Evolutionary conservation across 2,888 invertebrate genomes (phyloP).

Genomic region (Caenorhabditis zanzibari): DNA sequence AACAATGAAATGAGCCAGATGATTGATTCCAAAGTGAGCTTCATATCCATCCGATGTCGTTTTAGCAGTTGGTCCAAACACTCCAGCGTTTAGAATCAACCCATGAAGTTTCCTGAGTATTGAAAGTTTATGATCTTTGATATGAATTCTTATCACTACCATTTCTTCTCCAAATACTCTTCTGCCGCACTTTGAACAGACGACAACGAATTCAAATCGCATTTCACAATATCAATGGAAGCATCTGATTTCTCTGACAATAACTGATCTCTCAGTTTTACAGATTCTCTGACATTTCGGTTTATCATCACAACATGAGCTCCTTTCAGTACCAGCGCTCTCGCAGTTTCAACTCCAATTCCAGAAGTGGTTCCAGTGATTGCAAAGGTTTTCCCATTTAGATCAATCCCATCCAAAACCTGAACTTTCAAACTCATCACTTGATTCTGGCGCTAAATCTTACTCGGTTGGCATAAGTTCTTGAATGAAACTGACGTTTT

Average conservation of each 20-base stretch:
- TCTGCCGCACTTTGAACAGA: constrained; percentile 84
- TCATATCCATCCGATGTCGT: constrained; percentile 85
- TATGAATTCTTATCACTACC: constrained; percentile 83
- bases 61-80: constrained; percentile 84
- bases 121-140: no score
- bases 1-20: constrained; percentile 87
- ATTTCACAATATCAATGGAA: constrained; percentile 83
- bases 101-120: constrained; percentile 84
- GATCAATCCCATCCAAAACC: constrained; percentile 70
- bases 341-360: constrained; percentile 77
- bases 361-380: constrained; percentile 77
- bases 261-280: constrained; percentile 20
- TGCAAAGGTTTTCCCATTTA: constrained; percentile 73
- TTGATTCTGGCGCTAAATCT: constrained; percentile 6
- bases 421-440: constrained; percentile 27
- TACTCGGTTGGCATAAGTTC: constrained; percentile 40
- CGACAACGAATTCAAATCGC: constrained; percentile 84
- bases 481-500: constrained; percentile 44
- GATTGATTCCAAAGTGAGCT: constrained; percentile 88
- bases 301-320: constrained; percentile 93
- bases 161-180: constrained; percentile 81
- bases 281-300: constrained; percentile 75
- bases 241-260: constrained; percentile 23
- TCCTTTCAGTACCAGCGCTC: constrained; percentile 70
- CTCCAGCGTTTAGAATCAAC: constrained; percentile 86